These are phyloP conservation scores for Cerceris ruficornis DNA, from an alignment of 2,888 invertebrate genomes.

Conservation along the genomic window DNA sequence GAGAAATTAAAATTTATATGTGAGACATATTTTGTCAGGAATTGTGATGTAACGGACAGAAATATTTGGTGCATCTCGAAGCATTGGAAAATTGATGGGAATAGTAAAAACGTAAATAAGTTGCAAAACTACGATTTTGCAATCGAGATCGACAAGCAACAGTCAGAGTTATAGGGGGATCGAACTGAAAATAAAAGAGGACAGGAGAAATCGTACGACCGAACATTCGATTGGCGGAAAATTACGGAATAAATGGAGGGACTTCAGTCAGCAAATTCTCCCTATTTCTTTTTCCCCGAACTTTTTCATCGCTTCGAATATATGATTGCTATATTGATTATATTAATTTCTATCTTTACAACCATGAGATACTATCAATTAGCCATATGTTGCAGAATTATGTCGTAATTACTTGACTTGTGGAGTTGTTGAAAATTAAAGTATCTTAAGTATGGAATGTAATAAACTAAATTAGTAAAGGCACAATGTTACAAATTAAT, in stretches of 20 bases:
- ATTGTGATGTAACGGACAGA: no score
- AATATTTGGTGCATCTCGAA: no score
- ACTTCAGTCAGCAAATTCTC: conserved; percentile 62
- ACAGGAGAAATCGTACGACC: conserved; percentile 33
- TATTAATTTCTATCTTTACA: conserved; percentile 13
- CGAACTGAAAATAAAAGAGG: conserved; percentile 25
- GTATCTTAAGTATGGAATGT: no score
- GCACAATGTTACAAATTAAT: no score
- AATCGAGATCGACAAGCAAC: conserved; percentile 25
- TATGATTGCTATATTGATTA: neutral
- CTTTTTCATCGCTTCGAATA: conserved; percentile 14
- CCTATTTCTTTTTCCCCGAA: conserved; percentile 35
- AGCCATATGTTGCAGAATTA: no score
- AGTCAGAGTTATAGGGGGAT: conserved; percentile 9
- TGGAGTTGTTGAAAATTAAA: no score
- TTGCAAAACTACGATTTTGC: conserved; percentile 2
- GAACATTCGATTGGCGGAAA: conserved; percentile 62
- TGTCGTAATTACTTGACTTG: no score
- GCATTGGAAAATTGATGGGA: no score
- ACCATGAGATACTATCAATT: neutral
- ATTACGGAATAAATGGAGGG: conserved; percentile 60
- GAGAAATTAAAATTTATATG: no score
- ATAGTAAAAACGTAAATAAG: neutral
- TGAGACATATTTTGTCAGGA: no score
- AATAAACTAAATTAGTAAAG: no score